Evolutionary conservation across 2,113 vertebrate species (phyloP).

Genomic region (Chauna torquata): DNA sequence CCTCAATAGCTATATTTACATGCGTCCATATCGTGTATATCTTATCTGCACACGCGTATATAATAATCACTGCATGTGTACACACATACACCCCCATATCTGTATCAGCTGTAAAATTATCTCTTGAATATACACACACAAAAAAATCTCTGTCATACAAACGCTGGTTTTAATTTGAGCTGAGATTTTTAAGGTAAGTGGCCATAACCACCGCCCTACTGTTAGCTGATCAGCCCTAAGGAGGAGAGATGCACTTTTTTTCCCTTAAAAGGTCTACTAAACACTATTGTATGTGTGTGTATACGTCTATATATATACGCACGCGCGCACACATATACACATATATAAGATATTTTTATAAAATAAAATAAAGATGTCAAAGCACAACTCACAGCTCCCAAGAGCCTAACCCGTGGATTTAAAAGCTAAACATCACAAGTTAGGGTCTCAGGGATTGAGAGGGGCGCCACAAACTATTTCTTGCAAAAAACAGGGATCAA

Average conservation of each 20-base stretch:
- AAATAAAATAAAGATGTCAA: slow-evolving; percentile 81
- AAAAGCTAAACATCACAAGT: slow-evolving; percentile 99
- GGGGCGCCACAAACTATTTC: slow-evolving; percentile 81
- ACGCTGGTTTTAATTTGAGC: not conserved
- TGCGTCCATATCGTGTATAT: not conserved
- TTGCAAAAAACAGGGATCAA: slow-evolving; percentile 52
- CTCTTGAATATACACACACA: slow-evolving; percentile 16
- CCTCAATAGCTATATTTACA: slow-evolving; percentile 15
- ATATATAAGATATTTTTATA: not conserved
- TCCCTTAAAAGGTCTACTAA: slow-evolving; percentile 70
- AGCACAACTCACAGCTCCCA: slow-evolving; percentile 97
- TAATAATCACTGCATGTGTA: not conserved
- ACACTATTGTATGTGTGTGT: slow-evolving; percentile 34
- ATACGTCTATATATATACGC: not conserved
- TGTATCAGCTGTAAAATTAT: slow-evolving; percentile 32
- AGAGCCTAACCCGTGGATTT: slow-evolving; percentile 99
- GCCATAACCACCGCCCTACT: slow-evolving; percentile 47
- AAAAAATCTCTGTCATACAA: not conserved
- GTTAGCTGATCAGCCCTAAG: slow-evolving; percentile 33
- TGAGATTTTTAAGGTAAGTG: slow-evolving; percentile 13
- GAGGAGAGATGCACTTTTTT: slow-evolving; percentile 58
- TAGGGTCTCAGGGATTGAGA: slow-evolving; percentile 99
- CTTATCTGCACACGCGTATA: slow-evolving; percentile 43
- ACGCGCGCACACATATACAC: not conserved
- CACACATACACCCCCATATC: slow-evolving; percentile 44